Conservation (phyloP, 2,113 vertebrate genomes). For the Forbesichthys agassizii region DNA sequence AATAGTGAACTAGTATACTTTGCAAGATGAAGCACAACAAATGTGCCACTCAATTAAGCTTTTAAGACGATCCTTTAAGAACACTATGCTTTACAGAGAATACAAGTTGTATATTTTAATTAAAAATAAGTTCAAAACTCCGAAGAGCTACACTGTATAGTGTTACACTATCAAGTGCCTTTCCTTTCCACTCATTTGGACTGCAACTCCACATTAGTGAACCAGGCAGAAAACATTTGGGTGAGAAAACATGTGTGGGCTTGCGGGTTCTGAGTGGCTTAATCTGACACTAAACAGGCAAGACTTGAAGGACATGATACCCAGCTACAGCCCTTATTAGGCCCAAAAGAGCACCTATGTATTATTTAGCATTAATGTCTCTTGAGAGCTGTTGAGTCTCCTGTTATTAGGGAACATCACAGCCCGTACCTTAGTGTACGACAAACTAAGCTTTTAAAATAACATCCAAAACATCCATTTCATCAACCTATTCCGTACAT, state of each 20-base stretch:
- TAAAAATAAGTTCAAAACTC: slow-evolving; percentile 31
- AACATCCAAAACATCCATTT: slow-evolving; percentile 15
- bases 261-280: slow-evolving; percentile 42
- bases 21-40: background rate
- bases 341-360: slow-evolving; percentile 63
- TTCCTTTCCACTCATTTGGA: too few relatives aligned
- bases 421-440: background rate
- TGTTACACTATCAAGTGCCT: background rate
- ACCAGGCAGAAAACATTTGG: slow-evolving; percentile 4
- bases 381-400: slow-evolving; percentile 29
- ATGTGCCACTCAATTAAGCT: slow-evolving; percentile 26
- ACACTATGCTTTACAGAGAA: slow-evolving; percentile 35
- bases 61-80: slow-evolving; percentile 32
- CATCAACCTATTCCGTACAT: background rate
- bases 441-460: background rate
- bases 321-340: slow-evolving; percentile 64
- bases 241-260: slow-evolving; percentile 35
- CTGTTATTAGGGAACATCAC: slow-evolving; percentile 17
- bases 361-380: slow-evolving; percentile 50
- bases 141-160: slow-evolving; percentile 6
- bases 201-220: background rate
- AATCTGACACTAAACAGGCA: slow-evolving; percentile 59
- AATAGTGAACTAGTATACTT: background rate
- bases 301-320: slow-evolving; percentile 62
- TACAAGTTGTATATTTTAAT: slow-evolving; percentile 43